phyloP scores from a whole-genome alignment of 2,113 vertebrate species.

The Apistogramma diplotaenia region DNA sequence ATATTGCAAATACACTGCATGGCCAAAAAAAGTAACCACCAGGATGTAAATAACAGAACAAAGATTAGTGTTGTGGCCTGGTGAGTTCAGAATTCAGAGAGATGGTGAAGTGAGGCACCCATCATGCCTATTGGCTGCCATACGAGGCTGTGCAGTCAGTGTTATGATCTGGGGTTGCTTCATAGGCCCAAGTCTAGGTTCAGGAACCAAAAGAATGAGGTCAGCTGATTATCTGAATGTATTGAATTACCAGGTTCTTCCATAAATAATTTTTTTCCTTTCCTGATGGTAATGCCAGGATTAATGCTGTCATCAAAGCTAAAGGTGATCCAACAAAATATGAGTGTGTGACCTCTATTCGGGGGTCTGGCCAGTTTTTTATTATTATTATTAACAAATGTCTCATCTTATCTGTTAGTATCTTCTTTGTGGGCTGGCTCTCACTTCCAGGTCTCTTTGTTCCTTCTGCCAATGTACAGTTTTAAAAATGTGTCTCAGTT shows the following conservation, averaged over 20 bases:
- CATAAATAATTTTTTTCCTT: no score
- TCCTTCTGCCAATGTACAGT: neutral
- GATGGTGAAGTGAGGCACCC: neutral
- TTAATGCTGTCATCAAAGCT: neutral
- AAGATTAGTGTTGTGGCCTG: neutral
- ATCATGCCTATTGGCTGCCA: neutral
- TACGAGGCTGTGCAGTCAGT: neutral
- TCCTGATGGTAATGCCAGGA: no score
- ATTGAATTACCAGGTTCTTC: no score
- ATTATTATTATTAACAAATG: neutral
- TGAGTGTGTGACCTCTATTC: neutral
- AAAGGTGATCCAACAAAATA: neutral
- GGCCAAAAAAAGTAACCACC: neutral
- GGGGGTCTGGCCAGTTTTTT: no score
- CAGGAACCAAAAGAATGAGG: neutral
- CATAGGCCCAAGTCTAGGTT: neutral
- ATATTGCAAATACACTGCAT: neutral
- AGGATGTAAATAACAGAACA: neutral
- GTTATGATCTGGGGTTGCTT: neutral
- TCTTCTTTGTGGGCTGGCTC: neutral
- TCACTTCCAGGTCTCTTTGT: neutral
- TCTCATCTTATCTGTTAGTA: neutral
- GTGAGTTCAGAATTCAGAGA: neutral
- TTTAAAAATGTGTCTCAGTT: neutral
- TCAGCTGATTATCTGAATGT: neutral